Base-by-base conservation (phyloP, 2,888 invertebrate genomes). In the Eueremaeus valkanovi region DNA sequence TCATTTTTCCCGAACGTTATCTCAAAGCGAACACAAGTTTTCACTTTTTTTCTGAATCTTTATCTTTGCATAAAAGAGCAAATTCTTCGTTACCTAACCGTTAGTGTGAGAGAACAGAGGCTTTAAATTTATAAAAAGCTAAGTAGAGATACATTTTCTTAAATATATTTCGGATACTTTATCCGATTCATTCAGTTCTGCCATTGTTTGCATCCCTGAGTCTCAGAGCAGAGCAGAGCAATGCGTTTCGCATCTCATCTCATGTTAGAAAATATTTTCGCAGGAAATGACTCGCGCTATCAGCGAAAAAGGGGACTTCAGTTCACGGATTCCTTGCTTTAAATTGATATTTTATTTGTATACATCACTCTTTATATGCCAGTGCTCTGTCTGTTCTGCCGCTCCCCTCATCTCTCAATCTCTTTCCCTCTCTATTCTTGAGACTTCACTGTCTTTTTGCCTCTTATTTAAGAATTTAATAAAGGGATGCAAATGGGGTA, bases 261-360 rank as follows among this genome's bases (percentile, higher is more conserved):
- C 11, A 21, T 5, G 27, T 8, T 29, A 16, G 31, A 58, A 58
- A 58, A 58, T 58, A 58, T 49, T 58, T 58, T 58, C 58, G 16
- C 58, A 58, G 58, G 58, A 58, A 58, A 58, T 29, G 58, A 58
- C 55, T 55, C n/a, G n/a, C 29, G 29, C 58, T 58, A 58, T 58
- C 58, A 58, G 18, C 31, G 18, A 18, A 16, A 21, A 29, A 29
- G 51, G 18, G 51, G 58, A 21, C 27, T 16, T 11, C 58, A 29
- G 49, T 21, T 49, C 49, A 21, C 16, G 31, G 58, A 58, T 21
- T 58, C 16, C 58, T 21, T 31, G 27, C 27, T 58, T 58, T 58
- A 58, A 58, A 58, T 58, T 58, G 58, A 58, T 58, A 58, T 58
- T 58, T 58, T 58, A 58, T n/a, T 58, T 21, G 58, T 21, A 58